Base-by-base conservation (phyloP, 2,888 invertebrate genomes). In the Fabriciana adippe region DNA sequence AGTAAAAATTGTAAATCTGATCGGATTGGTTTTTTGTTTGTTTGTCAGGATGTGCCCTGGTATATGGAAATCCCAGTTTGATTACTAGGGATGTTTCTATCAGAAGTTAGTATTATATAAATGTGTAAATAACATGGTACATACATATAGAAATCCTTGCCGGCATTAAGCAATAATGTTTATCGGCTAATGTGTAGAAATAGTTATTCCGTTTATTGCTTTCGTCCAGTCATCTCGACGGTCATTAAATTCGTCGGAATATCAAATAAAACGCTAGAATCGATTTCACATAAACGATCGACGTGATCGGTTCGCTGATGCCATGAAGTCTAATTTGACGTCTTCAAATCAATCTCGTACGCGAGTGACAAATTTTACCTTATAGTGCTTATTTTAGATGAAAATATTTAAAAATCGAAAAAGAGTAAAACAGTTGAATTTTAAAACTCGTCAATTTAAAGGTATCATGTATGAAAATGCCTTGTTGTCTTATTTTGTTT, bases 231-330 rank as follows among this genome's bases (percentile, higher is more conserved):
- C 90, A 88, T 90, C 90, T 88, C 82, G 80, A 76, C 69, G 79
- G 87, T 89, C 81, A 89, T 92, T 92, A 92, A 92, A 92, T 86
- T 89, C 86, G 85, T 81, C 85, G 87, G 87, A 88, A 89, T 84
- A 89, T 89, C 88, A 85, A 88, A 91, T 92, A 91, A 91, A 92
- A 87, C 83, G 89, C 75, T 79, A 76, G 82, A 82, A 92, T 92
- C 91, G 92, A 92, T 92, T 92, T 91, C 90, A 80, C 88, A 91
- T 92, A 92, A 92, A 92, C 86, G 87, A 81, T 87, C 85, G 84
- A 91, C 91, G 90, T 91, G 90, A 90, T 89, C 84, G 81, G 81
- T 78, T 79, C 78, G 78, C 81, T 82, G 70, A 74, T 73, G 74
- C 81, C 84, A 81, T 81, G 79, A 77, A 77, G 77, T 79, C 85